Base-by-base conservation (phyloP, 2,888 invertebrate genomes). In the Hirtodrosophila trivittata region DNA sequence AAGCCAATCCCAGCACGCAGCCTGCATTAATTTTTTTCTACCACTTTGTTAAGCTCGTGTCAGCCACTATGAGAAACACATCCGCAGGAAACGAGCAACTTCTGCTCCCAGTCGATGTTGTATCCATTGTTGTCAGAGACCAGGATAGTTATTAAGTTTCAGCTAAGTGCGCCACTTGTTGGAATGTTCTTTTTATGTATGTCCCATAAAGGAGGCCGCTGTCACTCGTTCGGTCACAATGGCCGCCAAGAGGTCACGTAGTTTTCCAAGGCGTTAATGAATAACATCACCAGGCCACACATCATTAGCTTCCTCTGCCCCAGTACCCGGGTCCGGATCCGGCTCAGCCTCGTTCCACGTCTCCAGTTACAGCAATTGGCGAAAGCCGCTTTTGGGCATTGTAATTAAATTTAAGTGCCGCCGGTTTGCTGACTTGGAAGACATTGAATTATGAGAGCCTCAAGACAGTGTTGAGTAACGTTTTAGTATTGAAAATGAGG, bases 401-500 rank as follows among this genome's bases (percentile, higher is more conserved):
- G 73, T 83, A 80, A 80, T 80, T 80, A 80, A 80, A 84, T 75
- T 84, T 81, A 81, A 81, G 77, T 73, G 77, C 67, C 73, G 38
- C 13, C 30, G 26, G 33, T 47, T 57, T 28, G 9, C 13, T 32
- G 18, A 39, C 49, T 57, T 28, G n/a, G 6, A 21, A 60, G 49
- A 30, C 57, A 59, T 57, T 64, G 59, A 72, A 64, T 59, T 64
- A 58, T 63, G 67, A 30, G 51, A 41, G 51, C 57, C 62, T n/a
- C n/a, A n/a, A 43, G 14, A 32, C 66, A 54, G 62, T 56, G 71
- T 62, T 42, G 52, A n/a, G 47, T 56, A 56, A 57, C 52, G 33
- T 10, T 33, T 16, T 28, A 37, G 52, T 58, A 42, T 39, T 3
- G 7, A 3, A 41, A 9, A 14, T 16, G 39, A 30, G 7, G 18